Base-by-base conservation (phyloP, 1,140 invertebrate species). In the Himalopsyche phryganea region DNA sequence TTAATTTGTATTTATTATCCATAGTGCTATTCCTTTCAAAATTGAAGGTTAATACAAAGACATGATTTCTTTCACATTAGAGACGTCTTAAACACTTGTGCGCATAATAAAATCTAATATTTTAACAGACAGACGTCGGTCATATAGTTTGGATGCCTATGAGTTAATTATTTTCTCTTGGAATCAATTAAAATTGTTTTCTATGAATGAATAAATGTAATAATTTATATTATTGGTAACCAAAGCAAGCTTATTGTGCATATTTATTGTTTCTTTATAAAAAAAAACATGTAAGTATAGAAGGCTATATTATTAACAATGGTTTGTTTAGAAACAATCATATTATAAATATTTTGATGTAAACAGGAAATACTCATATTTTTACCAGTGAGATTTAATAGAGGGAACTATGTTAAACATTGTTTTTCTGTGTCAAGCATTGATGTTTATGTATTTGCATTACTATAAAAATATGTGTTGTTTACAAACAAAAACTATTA, bases 381-480 rank as follows among this genome's bases (percentile, higher is more conserved):
- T 28, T 52, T 44, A 54, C 58, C 50, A 40, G 40, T 44, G 49
- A 58, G 15, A 50, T 50, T 48, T 19, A 33, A 44, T 57, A 57
- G 38, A 50, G 14, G 19, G 44, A 61, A 55, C 33, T 57, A 33
- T 61, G 52, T 61, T 18, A 20, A 55, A 19, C 35, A 56, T 41
- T 62, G 50, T 58, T 58, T 57, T 53, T 58, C 54, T 52, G 49
- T 62, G 60, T 62, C 49, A 50, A 54, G 54, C 45, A 60, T 64
- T 50, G 53, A 64, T 64, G 62, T 64, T 49, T 60, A 28, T 60
- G 62, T 64, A 53, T 49, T 52, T 60, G 57, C 49, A 64, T 55
- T 55, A 52, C 36, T 64, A 60, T 57, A 41, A 63, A 55, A 58
- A 51, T 51, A 54, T 60, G 50, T 56, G 58, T 56, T 64, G 61